Evolutionary conservation across 2,888 invertebrate genomes (phyloP), one percentile per base, ranked within the genome.

Genomic region (Drosophila anomalipes): DNA sequence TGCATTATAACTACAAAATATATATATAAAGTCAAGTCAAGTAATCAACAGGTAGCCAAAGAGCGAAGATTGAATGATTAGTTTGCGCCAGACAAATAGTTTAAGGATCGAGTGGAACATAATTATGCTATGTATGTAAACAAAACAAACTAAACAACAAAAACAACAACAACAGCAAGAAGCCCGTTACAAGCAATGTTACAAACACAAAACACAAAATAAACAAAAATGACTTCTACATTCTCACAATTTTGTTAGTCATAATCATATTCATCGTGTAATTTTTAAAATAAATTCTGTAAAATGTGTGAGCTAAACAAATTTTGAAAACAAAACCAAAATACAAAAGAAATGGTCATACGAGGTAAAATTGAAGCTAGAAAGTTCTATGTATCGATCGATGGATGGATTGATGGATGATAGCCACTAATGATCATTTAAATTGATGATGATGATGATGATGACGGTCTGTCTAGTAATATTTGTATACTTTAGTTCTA

Each of bases 401-500:
- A 47, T 59, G 39, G 10, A 35, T 51, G 51, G 26, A 59, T 59
- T 44, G 47, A 41, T 52, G 47, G 10, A 66, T 66, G 58, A 69
- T 72, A 70, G 69, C 58, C 60, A 73, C 66, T 57, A 47, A 66
- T 57, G 28, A 74, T 74, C 64, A 72, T 72, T 73, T 59, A 22
- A 79, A 61, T 70, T 37, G 70, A 44, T 26, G 51, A 61, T 51
- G 33, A 59, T 47, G 33, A 60, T 49, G 62, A 61, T 39, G 72
- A 77, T 72, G 79, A 79, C 63, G 89, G 47, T 47, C 87, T 90
- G 84, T 87, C 87, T 90, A 90, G 91, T 81, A 87, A 90, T 85
- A 86, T 89, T 88, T 91, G 90, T 85, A 88, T 88, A 90, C 85
- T 90, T 92, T 92, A 91, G 91, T 92, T 91, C 83, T 91, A 92